phyloP scores from a whole-genome alignment of 2,888 invertebrate species.

The Ophioninae sp. region DNA sequence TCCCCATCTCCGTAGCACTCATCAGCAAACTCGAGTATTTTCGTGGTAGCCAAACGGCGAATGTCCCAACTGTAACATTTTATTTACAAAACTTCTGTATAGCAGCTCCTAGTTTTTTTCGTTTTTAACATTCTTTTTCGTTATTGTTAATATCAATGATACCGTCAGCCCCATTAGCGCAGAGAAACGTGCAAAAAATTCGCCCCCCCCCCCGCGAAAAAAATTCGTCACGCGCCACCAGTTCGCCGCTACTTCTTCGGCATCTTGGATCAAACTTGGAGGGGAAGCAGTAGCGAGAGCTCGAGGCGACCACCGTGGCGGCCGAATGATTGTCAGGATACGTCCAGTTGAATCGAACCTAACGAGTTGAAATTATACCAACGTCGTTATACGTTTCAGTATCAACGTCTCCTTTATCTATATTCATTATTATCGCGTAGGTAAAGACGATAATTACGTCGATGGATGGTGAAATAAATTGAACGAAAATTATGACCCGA shows the following conservation, averaged over 20 bases:
- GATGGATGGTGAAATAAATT: not conserved
- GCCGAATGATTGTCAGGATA: slow-evolving; percentile 42
- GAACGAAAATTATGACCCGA: not conserved
- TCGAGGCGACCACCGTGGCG: slow-evolving; percentile 28
- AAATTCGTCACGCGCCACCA: not conserved
- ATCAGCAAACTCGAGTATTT: not conserved
- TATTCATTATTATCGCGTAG: slow-evolving; percentile 11
- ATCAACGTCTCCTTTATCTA: slow-evolving; percentile 1
- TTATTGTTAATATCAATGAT: slow-evolving; percentile 64
- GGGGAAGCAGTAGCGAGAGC: slow-evolving; percentile 22
- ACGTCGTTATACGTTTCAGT: slow-evolving; percentile 5
- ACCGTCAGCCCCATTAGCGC: slow-evolving; percentile 52
- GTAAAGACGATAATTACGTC: not conserved
- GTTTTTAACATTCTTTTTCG: slow-evolving; percentile 18
- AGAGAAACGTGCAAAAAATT: slow-evolving; percentile 22
- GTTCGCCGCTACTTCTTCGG: not conserved
- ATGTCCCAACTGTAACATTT: slow-evolving; percentile 55
- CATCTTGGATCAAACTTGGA: slow-evolving; percentile 1
- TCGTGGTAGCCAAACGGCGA: slow-evolving; percentile 9
- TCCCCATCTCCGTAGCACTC: slow-evolving; percentile 8
- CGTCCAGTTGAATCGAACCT: slow-evolving; percentile 44
- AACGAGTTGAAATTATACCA: slow-evolving; percentile 22
- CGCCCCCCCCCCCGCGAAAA: slow-evolving; percentile 12
- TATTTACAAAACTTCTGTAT: slow-evolving; percentile 55
- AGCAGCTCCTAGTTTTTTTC: not conserved